Evolutionary conservation across 2,797 vertebrate genomes (phyloP).

Genomic region (Myripristis murdjan): DNA sequence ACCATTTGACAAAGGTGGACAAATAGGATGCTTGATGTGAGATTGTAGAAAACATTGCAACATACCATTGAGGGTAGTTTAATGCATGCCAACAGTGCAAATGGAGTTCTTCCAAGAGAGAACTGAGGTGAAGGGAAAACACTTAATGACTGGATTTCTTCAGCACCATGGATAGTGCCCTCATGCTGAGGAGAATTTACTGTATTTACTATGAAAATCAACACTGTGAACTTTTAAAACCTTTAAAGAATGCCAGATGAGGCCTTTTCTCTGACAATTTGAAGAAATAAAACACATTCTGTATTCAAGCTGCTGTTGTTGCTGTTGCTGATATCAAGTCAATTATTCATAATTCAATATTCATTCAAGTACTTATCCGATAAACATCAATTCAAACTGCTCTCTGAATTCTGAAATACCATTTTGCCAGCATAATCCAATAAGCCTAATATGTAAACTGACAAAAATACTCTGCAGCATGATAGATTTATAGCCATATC

Average conservation of each 20-base stretch:
- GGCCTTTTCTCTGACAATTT: background rate
- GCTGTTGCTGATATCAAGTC: too few relatives aligned
- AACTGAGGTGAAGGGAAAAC: background rate
- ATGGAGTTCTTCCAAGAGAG: background rate
- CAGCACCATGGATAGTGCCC: slow-evolving; percentile 10
- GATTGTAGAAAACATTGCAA: too few relatives aligned
- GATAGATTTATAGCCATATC: slow-evolving; percentile 6
- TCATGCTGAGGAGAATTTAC: too few relatives aligned
- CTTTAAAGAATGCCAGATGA: too few relatives aligned
- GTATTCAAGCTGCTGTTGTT: background rate
- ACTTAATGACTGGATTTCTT: background rate
- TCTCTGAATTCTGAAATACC: background rate
- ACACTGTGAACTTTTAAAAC: too few relatives aligned
- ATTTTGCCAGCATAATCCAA: background rate
- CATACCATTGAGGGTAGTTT: too few relatives aligned
- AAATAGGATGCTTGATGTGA: too few relatives aligned
- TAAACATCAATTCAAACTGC: background rate
- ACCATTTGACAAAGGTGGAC: too few relatives aligned
- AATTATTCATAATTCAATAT: background rate
- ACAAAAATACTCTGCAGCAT: slow-evolving; percentile 12
- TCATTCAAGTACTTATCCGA: slow-evolving; percentile 1
- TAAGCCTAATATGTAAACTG: background rate
- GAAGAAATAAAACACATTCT: background rate
- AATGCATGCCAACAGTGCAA: background rate
- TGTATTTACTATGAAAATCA: too few relatives aligned